Conservation (phyloP, 2,888 invertebrate species). For the Lithophane semibrunnea region DNA sequence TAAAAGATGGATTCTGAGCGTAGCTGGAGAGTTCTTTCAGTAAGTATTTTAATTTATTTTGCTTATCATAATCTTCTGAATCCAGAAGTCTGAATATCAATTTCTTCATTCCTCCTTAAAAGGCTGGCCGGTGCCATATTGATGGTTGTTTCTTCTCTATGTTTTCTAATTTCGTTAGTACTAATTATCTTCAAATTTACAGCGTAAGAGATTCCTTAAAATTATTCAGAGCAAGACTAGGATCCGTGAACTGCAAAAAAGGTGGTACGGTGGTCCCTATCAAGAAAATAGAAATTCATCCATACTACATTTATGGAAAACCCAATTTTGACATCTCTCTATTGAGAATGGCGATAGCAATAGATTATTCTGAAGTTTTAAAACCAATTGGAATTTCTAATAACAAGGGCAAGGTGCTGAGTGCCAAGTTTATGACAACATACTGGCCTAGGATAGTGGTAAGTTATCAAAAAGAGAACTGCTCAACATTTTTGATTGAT, state of each 20-base stretch:
- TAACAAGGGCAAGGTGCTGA: constrained; percentile 70
- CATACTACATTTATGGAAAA: constrained; percentile 70
- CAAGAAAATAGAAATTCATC: constrained; percentile 77
- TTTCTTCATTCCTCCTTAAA: background rate
- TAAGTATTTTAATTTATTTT: constrained; percentile 65
- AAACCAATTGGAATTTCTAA: constrained; percentile 77
- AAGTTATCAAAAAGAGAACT: constrained; percentile 66
- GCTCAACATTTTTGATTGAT: too few species aligned
- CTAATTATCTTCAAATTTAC: constrained; percentile 43
- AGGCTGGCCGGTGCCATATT: background rate
- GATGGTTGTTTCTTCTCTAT: background rate
- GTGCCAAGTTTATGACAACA: constrained; percentile 79
- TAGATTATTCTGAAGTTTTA: constrained; percentile 68
- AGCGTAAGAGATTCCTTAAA: constrained; percentile 83
- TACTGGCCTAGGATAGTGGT: constrained; percentile 87
- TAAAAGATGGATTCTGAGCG: constrained; percentile 80
- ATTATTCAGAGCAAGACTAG: constrained; percentile 79
- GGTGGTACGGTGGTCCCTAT: constrained; percentile 78
- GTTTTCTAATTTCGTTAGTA: background rate
- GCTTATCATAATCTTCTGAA: background rate
- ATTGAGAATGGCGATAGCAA: constrained; percentile 71
- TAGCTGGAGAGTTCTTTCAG: constrained; percentile 83
- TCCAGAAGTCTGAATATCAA: background rate
- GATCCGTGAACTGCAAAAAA: constrained; percentile 83
- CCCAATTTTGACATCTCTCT: constrained; percentile 80